A percentile compares a stretch with the other conserved stretches of the same genome.
These are phyloP conservation scores for Tonatia bakeri DNA, from an alignment of 2,113 vertebrate genomes.

Conservation along the genomic window DNA sequence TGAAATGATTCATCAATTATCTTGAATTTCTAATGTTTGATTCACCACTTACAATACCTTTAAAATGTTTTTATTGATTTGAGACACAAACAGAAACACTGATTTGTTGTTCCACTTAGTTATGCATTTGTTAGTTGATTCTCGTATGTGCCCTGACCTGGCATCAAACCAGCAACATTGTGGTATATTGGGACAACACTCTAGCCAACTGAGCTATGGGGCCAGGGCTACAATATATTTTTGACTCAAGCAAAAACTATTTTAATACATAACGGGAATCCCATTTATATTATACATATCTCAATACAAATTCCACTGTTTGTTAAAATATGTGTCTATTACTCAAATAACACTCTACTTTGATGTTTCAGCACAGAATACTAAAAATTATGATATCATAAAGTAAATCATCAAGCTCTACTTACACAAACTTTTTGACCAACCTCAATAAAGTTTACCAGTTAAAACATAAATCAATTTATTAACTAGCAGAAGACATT, in stretches of 20 bases:
- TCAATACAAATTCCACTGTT: constrained; percentile 10
- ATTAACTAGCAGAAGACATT: neutral
- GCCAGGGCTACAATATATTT: no score
- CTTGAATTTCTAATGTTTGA: constrained; percentile 21
- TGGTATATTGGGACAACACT: no score
- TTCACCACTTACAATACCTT: neutral
- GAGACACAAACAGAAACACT: no score
- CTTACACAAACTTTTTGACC: neutral
- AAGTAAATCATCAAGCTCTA: constrained; percentile 8
- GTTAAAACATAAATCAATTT: neutral
- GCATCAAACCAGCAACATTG: no score
- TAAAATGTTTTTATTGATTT: neutral
- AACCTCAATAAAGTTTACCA: constrained; percentile 21
- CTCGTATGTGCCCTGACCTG: no score
- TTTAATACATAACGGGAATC: neutral
- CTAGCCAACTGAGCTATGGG: no score
- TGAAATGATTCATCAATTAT: constrained; percentile 9
- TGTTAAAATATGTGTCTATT: neutral
- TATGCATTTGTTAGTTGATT: no score
- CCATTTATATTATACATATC: neutral
- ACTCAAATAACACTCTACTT: neutral
- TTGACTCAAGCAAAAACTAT: constrained; percentile 8
- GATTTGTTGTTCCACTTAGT: no score
- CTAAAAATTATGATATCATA: constrained; percentile 2
- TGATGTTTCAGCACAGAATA: constrained; percentile 14